Evolutionary conservation across 2,113 vertebrate genomes (phyloP), one percentile per base, ranked within the genome.

Genomic region (Tinamus guttatus): DNA sequence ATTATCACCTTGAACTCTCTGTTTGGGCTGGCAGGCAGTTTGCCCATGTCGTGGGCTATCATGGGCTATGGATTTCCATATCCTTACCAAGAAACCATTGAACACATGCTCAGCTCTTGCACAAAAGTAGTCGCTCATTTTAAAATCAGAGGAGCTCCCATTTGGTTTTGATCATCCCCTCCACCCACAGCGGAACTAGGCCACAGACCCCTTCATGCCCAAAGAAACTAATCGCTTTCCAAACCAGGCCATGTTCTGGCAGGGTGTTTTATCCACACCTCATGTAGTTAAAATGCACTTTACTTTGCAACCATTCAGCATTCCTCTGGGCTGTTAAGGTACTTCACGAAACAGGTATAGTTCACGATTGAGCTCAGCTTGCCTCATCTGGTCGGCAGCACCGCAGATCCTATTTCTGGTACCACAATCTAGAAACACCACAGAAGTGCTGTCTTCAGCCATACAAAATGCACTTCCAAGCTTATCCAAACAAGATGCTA

Each of bases 371-470:
- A 47, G 21, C 34, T 82, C 45, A 67, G 20, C 17, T 34, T 51
- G 36, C 32, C 30, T 52, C 36, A 68, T 49, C n/a, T 16, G 34
- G 38, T 68, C 45, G 78, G 64, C n/a, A 67, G 32, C 60, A 28
- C 30, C 34, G 75, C 30, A 1, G 5, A 28, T 43, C 20, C 30
- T 24, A 0, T 0, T 8, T 34, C 30, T 56, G 45, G 9, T 67
- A 21, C 30, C 89, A 64, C 21, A 58, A 24, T 40, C 63, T 8
- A 68, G 32, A 73, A 85, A 91, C 43, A 45, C 7, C 15, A 38
- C 22, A 38, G 7, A 56, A 69, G 30, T 14, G 38, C 7, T 81
- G 28, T 28, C 58, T 89, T 80, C 36, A 81, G 54, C 54, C 25
- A 63, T 30, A 43, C 18, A 76, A 82, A 36, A 62, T 87, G 11